Evolutionary conservation across 2,113 vertebrate species (phyloP).

Genomic region (Forbesichthys papilliferus): DNA sequence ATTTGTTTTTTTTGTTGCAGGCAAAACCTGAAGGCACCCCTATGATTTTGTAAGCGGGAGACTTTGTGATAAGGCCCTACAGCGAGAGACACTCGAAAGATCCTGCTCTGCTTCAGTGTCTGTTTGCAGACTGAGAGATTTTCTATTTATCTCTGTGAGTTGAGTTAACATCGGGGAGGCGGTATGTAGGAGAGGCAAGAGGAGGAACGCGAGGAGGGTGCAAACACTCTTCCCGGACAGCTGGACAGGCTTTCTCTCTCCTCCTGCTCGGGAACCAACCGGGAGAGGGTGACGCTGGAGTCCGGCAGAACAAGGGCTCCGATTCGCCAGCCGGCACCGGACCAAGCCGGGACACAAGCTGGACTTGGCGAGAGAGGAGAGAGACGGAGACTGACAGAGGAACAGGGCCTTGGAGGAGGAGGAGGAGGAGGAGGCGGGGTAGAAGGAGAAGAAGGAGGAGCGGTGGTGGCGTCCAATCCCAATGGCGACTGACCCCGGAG

Average conservation of each 20-base stretch:
- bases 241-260: constrained; percentile 18
- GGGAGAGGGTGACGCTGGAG: constrained; percentile 2
- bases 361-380: constrained; percentile 53
- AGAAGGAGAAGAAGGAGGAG: constrained; percentile 42
- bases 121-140: constrained; percentile 10
- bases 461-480: constrained; percentile 43
- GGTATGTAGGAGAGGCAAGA: constrained; percentile 49
- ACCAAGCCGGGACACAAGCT: constrained; percentile 11
- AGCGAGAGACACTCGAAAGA: constrained; percentile 18
- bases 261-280: constrained; percentile 21
- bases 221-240: constrained; percentile 25
- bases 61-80: not conserved
- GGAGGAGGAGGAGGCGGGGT: constrained; percentile 64
- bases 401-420: constrained; percentile 71
- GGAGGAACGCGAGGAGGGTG: constrained; percentile 31
- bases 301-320: constrained; percentile 5
- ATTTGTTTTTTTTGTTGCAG: constrained; percentile 68
- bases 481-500: constrained; percentile 92
- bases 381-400: constrained; percentile 75
- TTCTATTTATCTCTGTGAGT: constrained; percentile 27
- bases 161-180: constrained; percentile 21
- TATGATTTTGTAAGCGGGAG: constrained; percentile 33
- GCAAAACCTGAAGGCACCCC: constrained; percentile 65
- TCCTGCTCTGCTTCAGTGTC: constrained; percentile 20
- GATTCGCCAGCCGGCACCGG: constrained; percentile 36